Evolutionary conservation across 2,888 invertebrate species (phyloP), one percentile per base, ranked within the genome.

Genomic region (Eustalomyia histrio): DNA sequence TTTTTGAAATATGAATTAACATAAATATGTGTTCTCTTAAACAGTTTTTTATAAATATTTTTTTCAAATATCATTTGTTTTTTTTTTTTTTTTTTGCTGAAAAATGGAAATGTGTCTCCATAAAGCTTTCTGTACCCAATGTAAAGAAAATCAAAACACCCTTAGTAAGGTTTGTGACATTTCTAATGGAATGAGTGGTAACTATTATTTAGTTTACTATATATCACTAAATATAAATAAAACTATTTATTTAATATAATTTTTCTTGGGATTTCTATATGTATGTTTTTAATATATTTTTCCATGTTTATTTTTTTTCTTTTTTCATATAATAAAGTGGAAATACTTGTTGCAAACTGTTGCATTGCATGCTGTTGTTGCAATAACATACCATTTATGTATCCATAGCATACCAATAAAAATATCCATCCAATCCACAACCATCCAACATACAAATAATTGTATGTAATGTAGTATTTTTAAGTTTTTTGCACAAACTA

Each of bases 321-420:
- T 63, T 16, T 33, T 76, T 60, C 33, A 53, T 72, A 72, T 73
- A 75, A 71, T 74, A 83, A 82, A 82, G 80, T 83, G 73, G 82
- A 83, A 80, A 82, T 82, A 76, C 80, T 83, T 83, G 83, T 80
- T 79, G 83, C 72, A 81, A 79, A 81, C 74, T 81, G 74, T 81
- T 81, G 81, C 81, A 81, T 78, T 81, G 81, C 78, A 78, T 78
- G 81, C 73, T 80, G 76, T 63, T 72, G 72, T 61, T 78, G 81
- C 81, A 81, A 78, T 78, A 75, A 63, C 71, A 81, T 81, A 61
- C 81, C 81, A 81, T 78, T 78, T 81, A 81, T 78, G 78, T 81
- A 78, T 53, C 71, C 81, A 75, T 72, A 57, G 71, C 81, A 78
- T 81, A 78, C 81, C 78, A 81, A 24, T 55, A 74, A 55, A 52